A percentile compares a stretch with the other conserved stretches of the same genome.
These are phyloP conservation scores for Trichonephila clavata DNA, from an alignment of 1,140 invertebrate genomes.

Conservation along the genomic window DNA sequence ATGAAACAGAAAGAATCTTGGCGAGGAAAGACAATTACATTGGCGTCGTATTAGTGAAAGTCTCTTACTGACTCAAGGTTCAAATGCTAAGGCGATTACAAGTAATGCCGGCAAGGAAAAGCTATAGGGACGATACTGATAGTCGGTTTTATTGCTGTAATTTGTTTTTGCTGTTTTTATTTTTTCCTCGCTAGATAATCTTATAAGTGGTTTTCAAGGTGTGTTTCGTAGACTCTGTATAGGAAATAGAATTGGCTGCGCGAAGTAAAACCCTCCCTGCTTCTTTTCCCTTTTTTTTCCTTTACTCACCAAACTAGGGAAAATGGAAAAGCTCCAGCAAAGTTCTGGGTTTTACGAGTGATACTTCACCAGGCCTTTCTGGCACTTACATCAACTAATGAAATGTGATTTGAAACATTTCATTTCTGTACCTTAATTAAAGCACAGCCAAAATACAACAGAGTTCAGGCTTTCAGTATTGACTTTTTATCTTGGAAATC, in stretches of 20 bases:
- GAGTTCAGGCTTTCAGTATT: not conserved
- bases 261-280: slow-evolving; percentile 51
- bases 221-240: slow-evolving; percentile 59
- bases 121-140: slow-evolving; percentile 71
- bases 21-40: slow-evolving; percentile 67
- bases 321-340: slow-evolving; percentile 59
- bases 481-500: not conserved
- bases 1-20: slow-evolving; percentile 54
- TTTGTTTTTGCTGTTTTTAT: slow-evolving; percentile 67
- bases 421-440: slow-evolving; percentile 30
- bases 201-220: slow-evolving; percentile 76
- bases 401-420: slow-evolving; percentile 62
- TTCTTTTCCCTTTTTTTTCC: slow-evolving; percentile 45
- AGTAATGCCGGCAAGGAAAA: slow-evolving; percentile 62
- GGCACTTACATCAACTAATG: slow-evolving; percentile 54
- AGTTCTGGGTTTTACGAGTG: slow-evolving; percentile 66
- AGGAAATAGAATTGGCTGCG: slow-evolving; percentile 67
- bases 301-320: slow-evolving; percentile 36
- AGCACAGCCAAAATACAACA: not conserved
- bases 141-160: slow-evolving; percentile 70
- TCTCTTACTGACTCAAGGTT: slow-evolving; percentile 65
- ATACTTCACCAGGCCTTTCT: slow-evolving; percentile 52
- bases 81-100: slow-evolving; percentile 75
- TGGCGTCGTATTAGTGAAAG: slow-evolving; percentile 64
- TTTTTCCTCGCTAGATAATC: slow-evolving; percentile 71